phyloP scores from a whole-genome alignment of 2,113 vertebrate species.

The Anser cygnoides region DNA sequence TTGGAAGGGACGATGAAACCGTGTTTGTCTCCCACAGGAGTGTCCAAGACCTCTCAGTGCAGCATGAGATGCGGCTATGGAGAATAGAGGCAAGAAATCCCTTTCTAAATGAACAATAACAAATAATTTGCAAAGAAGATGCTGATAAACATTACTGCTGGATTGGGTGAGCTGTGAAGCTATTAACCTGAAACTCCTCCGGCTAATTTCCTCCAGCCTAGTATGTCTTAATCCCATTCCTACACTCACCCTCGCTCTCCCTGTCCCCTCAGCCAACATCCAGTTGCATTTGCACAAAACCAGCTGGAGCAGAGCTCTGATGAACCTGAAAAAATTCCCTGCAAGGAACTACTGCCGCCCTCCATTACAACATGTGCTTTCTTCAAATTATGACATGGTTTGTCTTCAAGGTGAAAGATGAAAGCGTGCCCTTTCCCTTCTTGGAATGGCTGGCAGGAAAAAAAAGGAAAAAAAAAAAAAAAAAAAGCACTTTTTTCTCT shows the following conservation, averaged over 20 bases:
- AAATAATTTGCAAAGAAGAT: neutral
- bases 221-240: neutral
- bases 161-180: neutral
- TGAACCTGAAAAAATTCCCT: neutral
- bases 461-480: neutral
- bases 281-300: conserved; percentile 14
- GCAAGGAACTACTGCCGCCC: neutral
- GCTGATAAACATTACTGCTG: neutral
- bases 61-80: neutral
- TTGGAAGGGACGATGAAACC: neutral
- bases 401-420: neutral
- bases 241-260: neutral
- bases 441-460: neutral
- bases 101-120: neutral
- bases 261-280: neutral
- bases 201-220: neutral
- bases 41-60: neutral
- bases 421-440: neutral
- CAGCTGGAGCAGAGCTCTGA: neutral
- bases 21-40: neutral
- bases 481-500: neutral
- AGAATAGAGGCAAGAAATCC: neutral
- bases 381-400: neutral
- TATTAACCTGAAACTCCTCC: neutral
- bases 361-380: neutral